A percentile compares a stretch with the other conserved stretches of the same genome.
phyloP scores from a whole-genome alignment of 2,113 vertebrate genomes.

The Collichthys lucidus region DNA sequence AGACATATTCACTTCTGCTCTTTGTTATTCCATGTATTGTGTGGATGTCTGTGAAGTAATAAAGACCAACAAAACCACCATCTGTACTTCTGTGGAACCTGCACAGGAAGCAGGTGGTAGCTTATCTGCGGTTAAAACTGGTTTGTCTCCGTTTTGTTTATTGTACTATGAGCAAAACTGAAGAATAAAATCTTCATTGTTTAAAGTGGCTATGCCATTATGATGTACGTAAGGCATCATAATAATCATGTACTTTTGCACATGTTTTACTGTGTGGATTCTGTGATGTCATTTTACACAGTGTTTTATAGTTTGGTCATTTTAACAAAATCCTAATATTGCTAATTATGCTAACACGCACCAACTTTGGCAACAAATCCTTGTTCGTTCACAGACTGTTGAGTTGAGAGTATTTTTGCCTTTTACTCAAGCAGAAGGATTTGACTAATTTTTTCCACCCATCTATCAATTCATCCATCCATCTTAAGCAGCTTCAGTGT shows the following conservation, averaged over 20 bases:
- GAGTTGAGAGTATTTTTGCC: not conserved
- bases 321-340: not conserved
- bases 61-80: slow-evolving; percentile 32
- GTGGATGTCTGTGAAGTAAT: slow-evolving; percentile 43
- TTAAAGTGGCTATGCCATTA: not conserved
- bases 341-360: not conserved
- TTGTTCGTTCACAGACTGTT: too few species aligned
- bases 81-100: slow-evolving; percentile 21
- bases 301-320: not conserved
- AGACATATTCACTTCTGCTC: slow-evolving; percentile 59
- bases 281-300: too few species aligned
- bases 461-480: not conserved
- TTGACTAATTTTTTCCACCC: not conserved
- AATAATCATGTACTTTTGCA: too few species aligned
- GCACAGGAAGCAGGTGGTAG: slow-evolving; percentile 6
- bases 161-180: too few species aligned
- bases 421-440: not conserved
- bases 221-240: not conserved
- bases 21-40: slow-evolving; percentile 59
- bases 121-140: not conserved
- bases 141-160: too few species aligned
- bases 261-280: too few species aligned
- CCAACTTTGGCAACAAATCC: not conserved
- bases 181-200: not conserved
- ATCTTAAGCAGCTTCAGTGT: not conserved